Conservation (phyloP, 2,888 invertebrate species). For the Elysia crispata region DNA sequence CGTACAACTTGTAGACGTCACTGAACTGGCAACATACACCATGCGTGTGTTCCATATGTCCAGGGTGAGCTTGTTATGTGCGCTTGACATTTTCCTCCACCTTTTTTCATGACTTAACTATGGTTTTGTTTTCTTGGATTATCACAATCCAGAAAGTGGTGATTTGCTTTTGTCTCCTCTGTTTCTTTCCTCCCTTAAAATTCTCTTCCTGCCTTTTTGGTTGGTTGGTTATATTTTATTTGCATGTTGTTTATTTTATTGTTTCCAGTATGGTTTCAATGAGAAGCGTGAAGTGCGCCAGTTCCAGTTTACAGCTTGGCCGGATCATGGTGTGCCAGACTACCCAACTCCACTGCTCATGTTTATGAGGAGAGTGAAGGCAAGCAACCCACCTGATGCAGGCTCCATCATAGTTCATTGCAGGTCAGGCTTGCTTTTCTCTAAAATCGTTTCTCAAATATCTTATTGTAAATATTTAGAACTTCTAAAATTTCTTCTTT, state of each 20-base stretch:
- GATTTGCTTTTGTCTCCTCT: too few relatives aligned
- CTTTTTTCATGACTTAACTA: too few relatives aligned
- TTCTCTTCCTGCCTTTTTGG: too few relatives aligned
- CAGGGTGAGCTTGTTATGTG: conserved; percentile 60
- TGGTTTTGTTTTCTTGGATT: too few relatives aligned
- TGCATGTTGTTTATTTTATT: too few relatives aligned
- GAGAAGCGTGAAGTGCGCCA: conserved; percentile 94
- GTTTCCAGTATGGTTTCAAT: conserved; percentile 63
- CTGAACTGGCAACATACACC: conserved; percentile 98
- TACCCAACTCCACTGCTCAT: conserved; percentile 99
- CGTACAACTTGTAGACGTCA: conserved; percentile 94
- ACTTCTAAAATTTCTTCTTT: too few relatives aligned
- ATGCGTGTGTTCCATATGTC: conserved; percentile 89
- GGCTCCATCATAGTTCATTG: conserved; percentile 98
- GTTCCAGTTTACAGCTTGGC: conserved; percentile 99
- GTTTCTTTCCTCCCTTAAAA: too few relatives aligned
- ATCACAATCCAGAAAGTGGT: too few relatives aligned
- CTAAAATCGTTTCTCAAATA: too few relatives aligned
- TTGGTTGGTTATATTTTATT: too few relatives aligned
- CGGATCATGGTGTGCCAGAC: conserved; percentile 98
- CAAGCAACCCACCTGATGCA: conserved; percentile 87
- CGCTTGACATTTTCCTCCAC: too few relatives aligned
- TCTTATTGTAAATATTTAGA: too few relatives aligned
- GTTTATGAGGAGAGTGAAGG: conserved; percentile 93
- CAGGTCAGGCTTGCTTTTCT: conserved; percentile 74